A percentile compares a stretch with the other conserved stretches of the same genome.
phyloP scores from a whole-genome alignment of 2,888 invertebrate species.

The Cepaea hortensis region DNA sequence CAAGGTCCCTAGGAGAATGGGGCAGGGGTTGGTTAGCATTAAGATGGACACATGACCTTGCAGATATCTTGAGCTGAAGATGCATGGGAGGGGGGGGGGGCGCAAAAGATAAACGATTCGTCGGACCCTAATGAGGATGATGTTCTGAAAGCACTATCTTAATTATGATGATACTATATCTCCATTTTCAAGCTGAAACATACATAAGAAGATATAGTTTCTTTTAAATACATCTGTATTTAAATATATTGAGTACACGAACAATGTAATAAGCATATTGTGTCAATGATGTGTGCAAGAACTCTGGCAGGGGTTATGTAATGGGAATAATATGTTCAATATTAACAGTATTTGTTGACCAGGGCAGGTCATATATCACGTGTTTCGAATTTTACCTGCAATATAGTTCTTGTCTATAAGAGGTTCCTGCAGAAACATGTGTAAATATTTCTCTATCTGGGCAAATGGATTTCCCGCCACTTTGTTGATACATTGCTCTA shows the following conservation, averaged over 20 bases:
- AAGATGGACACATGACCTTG: too few relatives aligned
- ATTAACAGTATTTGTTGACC: not conserved
- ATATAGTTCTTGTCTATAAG: constrained; percentile 99
- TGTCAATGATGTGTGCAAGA: constrained; percentile 1
- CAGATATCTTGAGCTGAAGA: too few relatives aligned
- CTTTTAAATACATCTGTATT: not conserved
- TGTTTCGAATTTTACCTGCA: constrained; percentile 91
- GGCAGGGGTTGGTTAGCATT: too few relatives aligned
- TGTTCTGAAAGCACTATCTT: too few relatives aligned
- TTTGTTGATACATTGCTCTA: constrained; percentile 96
- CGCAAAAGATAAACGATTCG: too few relatives aligned
- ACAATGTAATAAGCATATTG: not conserved
- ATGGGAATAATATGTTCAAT: constrained; percentile 14
- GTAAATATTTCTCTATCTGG: constrained; percentile 98
- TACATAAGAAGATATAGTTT: too few relatives aligned
- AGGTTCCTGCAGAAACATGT: constrained; percentile 98
- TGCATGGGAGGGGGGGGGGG: too few relatives aligned
- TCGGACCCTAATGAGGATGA: too few relatives aligned
- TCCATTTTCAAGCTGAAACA: too few relatives aligned
- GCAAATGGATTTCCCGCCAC: constrained; percentile 99
- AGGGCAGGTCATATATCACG: constrained; percentile 7
- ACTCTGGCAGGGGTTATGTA: not conserved
- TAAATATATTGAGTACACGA: not conserved
- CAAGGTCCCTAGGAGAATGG: too few relatives aligned
- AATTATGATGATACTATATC: too few relatives aligned